These are phyloP conservation scores for Arizona elegans DNA, from an alignment of 2,113 vertebrate species.

Conservation along the genomic window DNA sequence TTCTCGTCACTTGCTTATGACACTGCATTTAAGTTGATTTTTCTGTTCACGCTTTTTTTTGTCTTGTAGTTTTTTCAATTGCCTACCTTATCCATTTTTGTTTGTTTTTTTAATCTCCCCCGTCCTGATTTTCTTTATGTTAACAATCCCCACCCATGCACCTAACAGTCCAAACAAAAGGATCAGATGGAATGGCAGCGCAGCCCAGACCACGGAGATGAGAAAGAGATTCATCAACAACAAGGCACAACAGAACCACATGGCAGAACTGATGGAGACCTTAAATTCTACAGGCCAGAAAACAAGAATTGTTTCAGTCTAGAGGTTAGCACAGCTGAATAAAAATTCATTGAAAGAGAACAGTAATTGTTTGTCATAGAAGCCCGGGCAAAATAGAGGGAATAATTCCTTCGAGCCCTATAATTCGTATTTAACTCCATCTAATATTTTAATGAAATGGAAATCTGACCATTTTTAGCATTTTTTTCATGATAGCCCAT, in stretches of 20 bases:
- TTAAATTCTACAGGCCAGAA: slow-evolving; percentile 83
- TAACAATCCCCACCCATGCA: slow-evolving; percentile 74
- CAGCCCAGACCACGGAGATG: slow-evolving; percentile 82
- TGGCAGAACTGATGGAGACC: slow-evolving; percentile 84
- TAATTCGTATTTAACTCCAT: neutral
- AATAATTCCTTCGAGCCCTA: neutral
- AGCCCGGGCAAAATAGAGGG: slow-evolving; percentile 12
- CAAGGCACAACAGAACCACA: slow-evolving; percentile 76
- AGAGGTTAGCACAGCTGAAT: slow-evolving; percentile 84
- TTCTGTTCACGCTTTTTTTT: slow-evolving; percentile 89
- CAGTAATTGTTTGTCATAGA: slow-evolving; percentile 35
- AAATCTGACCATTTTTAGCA: neutral
- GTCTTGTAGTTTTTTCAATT: slow-evolving; percentile 80
- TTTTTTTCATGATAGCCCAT: neutral
- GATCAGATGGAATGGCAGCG: slow-evolving; percentile 94
- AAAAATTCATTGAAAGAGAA: slow-evolving; percentile 43
- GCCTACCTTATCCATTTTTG: slow-evolving; percentile 72
- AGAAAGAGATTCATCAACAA: slow-evolving; percentile 78
- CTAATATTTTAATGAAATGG: neutral
- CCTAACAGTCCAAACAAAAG: slow-evolving; percentile 94
- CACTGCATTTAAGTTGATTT: slow-evolving; percentile 89
- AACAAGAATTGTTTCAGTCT: slow-evolving; percentile 84
- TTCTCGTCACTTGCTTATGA: slow-evolving; percentile 86
- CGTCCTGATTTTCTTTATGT: slow-evolving; percentile 72
- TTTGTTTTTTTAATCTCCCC: slow-evolving; percentile 64